A percentile compares a stretch with the other conserved stretches of the same genome.
These are phyloP conservation scores for Bettongia penicillata DNA, from an alignment of 2,113 vertebrate species.

Conservation along the genomic window DNA sequence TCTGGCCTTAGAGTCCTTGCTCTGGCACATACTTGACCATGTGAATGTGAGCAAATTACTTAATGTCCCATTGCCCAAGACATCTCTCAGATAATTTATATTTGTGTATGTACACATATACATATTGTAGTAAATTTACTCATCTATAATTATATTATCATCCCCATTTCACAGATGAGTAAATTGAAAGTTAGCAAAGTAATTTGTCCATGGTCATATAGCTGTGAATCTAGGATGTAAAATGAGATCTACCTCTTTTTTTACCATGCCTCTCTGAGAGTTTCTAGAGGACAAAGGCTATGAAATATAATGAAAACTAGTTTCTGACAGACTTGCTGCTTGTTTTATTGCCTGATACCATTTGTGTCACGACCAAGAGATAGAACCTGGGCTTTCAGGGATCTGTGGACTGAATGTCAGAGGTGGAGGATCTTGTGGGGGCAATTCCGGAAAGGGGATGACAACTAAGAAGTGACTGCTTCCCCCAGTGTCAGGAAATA, in stretches of 20 bases:
- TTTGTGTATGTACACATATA: neutral
- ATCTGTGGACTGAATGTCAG: neutral
- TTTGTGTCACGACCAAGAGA: neutral
- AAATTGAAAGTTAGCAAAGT: neutral
- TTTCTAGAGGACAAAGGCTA: neutral
- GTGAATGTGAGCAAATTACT: neutral
- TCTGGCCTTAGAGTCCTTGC: neutral
- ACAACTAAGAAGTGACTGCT: neutral
- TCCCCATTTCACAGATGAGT: neutral
- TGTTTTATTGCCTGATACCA: neutral
- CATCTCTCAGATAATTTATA: neutral
- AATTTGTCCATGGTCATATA: neutral
- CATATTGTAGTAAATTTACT: neutral
- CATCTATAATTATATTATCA: neutral
- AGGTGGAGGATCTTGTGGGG: neutral
- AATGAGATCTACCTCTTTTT: neutral
- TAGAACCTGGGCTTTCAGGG: neutral
- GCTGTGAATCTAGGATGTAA: neutral
- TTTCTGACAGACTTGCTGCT: neutral
- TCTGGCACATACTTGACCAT: neutral
- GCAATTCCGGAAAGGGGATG: neutral
- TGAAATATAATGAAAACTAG: neutral
- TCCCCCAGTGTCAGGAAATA: neutral
- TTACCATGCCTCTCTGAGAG: neutral
- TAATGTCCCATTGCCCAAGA: neutral